A percentile compares a stretch with the other conserved stretches of the same genome.
These are phyloP conservation scores for Sciurus carolinensis DNA, from an alignment of 2,797 vertebrate species.

Conservation along the genomic window DNA sequence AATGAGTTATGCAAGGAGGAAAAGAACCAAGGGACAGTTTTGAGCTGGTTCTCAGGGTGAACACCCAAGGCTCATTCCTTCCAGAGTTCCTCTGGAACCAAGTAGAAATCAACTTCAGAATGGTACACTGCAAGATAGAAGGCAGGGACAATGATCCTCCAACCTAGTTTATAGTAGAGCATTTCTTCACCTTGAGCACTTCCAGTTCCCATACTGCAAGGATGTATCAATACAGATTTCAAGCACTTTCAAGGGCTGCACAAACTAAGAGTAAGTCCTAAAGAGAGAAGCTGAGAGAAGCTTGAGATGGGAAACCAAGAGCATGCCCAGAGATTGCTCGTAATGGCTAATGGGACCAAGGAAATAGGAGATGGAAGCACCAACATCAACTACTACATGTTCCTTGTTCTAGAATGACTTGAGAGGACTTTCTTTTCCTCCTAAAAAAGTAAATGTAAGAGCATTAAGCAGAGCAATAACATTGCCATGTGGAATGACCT, in stretches of 20 bases:
- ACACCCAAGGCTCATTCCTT: not conserved
- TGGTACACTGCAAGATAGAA: not conserved
- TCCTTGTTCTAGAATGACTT: not conserved
- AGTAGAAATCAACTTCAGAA: not conserved
- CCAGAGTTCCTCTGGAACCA: not conserved
- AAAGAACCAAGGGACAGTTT: not conserved
- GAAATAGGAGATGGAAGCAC: not conserved
- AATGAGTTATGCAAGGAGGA: not conserved
- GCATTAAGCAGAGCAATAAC: not conserved
- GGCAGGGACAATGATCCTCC: not conserved
- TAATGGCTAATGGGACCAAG: not conserved
- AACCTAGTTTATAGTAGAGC: not conserved
- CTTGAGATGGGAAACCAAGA: not conserved
- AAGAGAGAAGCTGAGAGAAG: not conserved
- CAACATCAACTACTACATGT: not conserved
- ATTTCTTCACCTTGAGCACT: not conserved
- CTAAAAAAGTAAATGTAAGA: not conserved
- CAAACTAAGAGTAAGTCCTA: not conserved
- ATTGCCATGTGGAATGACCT: not conserved
- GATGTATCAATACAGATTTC: not conserved
- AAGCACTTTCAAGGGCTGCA: not conserved
- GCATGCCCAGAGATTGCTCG: not conserved
- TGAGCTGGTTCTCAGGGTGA: not conserved
- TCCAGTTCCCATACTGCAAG: not conserved
- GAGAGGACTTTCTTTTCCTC: not conserved